Conservation (phyloP, 2,113 vertebrate genomes). For the Chamaetylas fuelleborni region DNA sequence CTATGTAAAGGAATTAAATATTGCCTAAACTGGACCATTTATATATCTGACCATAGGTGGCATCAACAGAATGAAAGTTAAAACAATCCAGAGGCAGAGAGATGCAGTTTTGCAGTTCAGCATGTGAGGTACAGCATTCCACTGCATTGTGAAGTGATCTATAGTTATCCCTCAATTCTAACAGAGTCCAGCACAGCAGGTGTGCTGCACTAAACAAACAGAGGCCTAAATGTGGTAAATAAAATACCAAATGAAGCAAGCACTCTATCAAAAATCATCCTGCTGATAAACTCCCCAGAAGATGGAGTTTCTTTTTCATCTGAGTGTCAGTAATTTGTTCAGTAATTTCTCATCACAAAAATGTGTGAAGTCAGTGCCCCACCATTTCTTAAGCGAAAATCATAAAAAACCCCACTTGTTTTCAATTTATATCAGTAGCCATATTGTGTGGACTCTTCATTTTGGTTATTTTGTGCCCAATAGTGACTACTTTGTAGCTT, state of each 20-base stretch:
- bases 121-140: background rate
- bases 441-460: background rate
- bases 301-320: background rate
- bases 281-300: background rate
- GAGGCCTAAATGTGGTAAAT: background rate
- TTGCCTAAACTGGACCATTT: background rate
- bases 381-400: background rate
- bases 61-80: background rate
- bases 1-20: background rate
- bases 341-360: background rate
- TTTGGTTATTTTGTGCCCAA: background rate
- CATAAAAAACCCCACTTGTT: background rate
- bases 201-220: background rate
- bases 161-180: background rate
- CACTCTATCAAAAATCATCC: background rate
- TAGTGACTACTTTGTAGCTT: background rate
- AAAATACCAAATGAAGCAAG: background rate
- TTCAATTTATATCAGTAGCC: background rate
- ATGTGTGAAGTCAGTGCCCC: background rate
- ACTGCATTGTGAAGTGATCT: background rate
- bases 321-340: background rate
- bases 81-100: background rate
- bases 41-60: background rate
- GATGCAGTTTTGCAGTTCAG: background rate
- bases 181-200: background rate